Percentiles rank a stretch among this genome's conserved stretches.
Evolutionary conservation across 1,140 invertebrate genomes (phyloP).

Genomic region (Coelopa frigida): DNA sequence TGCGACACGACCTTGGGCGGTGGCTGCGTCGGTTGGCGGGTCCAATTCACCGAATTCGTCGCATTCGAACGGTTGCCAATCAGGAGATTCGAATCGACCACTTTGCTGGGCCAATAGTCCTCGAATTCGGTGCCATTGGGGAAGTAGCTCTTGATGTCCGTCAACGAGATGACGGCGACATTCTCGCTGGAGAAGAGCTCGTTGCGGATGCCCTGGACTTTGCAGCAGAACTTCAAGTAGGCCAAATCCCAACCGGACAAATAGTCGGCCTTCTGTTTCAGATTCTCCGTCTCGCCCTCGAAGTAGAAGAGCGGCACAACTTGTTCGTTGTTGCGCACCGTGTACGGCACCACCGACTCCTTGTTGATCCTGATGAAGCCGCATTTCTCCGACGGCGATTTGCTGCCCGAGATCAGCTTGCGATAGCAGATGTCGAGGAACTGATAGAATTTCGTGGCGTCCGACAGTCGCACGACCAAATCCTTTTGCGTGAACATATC

Average conservation of each 20-base stretch:
- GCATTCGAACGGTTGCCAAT: slow-evolving; percentile 53
- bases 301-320: slow-evolving; percentile 93
- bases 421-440: slow-evolving; percentile 84
- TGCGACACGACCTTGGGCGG: slow-evolving; percentile 32
- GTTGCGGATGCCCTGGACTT: slow-evolving; percentile 85
- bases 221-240: slow-evolving; percentile 89
- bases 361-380: slow-evolving; percentile 92
- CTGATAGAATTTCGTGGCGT: slow-evolving; percentile 84
- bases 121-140: slow-evolving; percentile 81
- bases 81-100: slow-evolving; percentile 67
- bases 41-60: slow-evolving; percentile 54
- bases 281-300: slow-evolving; percentile 83
- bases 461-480: slow-evolving; percentile 75
- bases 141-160: slow-evolving; percentile 85
- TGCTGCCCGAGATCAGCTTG: slow-evolving; percentile 61
- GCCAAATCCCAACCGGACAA: slow-evolving; percentile 85
- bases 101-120: slow-evolving; percentile 85
- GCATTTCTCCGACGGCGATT: slow-evolving; percentile 70
- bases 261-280: slow-evolving; percentile 76
- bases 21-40: slow-evolving; percentile 50
- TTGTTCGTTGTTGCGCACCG: slow-evolving; percentile 71
- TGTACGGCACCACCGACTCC: slow-evolving; percentile 89
- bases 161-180: slow-evolving; percentile 79
- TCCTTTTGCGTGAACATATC: slow-evolving; percentile 86
- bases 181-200: slow-evolving; percentile 84